Evolutionary conservation across 2,113 vertebrate genomes (phyloP).

Genomic region (Turnix velox): DNA sequence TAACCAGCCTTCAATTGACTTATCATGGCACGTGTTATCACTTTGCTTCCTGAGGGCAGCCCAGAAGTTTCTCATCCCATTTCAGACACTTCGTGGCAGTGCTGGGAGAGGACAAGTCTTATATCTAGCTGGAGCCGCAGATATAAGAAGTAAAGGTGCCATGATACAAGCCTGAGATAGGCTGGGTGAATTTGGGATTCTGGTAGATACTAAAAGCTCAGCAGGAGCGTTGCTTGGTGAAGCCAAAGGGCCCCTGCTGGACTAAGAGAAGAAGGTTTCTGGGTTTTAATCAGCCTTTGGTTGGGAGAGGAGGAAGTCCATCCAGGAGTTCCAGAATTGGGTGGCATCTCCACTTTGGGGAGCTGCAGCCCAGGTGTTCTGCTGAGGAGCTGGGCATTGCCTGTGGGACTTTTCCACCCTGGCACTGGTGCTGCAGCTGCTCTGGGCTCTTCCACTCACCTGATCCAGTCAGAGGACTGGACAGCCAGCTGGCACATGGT

Average conservation of each 20-base stretch:
- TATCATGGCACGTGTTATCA: rapidly evolving
- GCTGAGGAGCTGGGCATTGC: not conserved
- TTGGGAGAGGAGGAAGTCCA: not conserved
- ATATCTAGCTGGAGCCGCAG: not conserved
- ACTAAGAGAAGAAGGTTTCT: not conserved
- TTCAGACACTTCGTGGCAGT: not conserved
- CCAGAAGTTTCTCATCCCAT: not conserved
- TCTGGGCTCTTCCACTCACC: slow-evolving; percentile 72
- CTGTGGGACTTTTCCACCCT: rapidly evolving
- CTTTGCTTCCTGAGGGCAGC: not conserved
- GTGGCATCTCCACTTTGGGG: not conserved
- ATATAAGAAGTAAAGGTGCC: not conserved
- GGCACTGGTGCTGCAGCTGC: rapidly evolving
- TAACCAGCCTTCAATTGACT: not conserved
- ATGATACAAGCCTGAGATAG: not conserved
- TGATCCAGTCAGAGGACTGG: slow-evolving; percentile 97
- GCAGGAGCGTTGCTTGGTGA: rapidly evolving
- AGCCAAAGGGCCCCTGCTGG: not conserved
- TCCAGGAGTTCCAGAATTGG: not conserved
- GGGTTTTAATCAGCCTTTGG: not conserved
- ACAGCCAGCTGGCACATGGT: slow-evolving; percentile 98
- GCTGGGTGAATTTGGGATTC: not conserved
- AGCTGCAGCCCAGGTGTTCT: not conserved
- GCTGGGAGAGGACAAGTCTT: not conserved
- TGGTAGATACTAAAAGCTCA: not conserved